A percentile compares a stretch with the other conserved stretches of the same genome.
Evolutionary conservation across 2,888 invertebrate genomes (phyloP).

Genomic region (Mermis nigrescens): DNA sequence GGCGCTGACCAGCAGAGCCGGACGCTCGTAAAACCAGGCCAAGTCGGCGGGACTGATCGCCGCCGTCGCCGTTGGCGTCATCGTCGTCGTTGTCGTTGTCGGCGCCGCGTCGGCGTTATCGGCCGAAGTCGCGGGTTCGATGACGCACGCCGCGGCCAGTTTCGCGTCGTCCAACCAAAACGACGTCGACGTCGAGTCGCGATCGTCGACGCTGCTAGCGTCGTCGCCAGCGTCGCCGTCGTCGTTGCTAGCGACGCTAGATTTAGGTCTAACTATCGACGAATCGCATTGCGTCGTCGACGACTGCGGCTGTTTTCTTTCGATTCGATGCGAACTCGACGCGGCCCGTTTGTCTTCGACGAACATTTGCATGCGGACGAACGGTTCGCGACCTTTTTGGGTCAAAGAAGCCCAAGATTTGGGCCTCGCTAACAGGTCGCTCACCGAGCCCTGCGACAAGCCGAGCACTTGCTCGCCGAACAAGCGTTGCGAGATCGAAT

Average conservation of each 20-base stretch:
- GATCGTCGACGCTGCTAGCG: neutral
- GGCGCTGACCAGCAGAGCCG: neutral
- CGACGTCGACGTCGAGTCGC: neutral
- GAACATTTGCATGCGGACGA: conserved; percentile 94
- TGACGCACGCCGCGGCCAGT: neutral
- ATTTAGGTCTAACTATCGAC: conserved; percentile 12
- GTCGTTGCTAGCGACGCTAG: neutral
- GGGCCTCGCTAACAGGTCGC: conserved; percentile 82
- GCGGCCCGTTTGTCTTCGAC: conserved; percentile 84
- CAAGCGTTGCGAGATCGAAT: conserved; percentile 67
- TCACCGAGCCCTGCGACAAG: conserved; percentile 85
- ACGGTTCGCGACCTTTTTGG: conserved; percentile 78
- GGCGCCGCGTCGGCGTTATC: neutral
- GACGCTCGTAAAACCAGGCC: too few relatives aligned
- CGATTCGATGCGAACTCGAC: conserved; percentile 68
- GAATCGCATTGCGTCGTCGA: neutral
- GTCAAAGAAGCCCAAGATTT: conserved; percentile 99
- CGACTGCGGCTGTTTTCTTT: conserved; percentile 43
- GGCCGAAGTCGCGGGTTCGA: neutral
- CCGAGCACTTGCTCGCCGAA: conserved; percentile 97
- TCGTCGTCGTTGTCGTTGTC: neutral
- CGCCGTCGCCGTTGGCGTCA: neutral
- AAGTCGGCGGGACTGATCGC: neutral
- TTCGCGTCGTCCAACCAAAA: neutral
- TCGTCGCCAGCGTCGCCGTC: neutral